Conservation (phyloP, 2,888 invertebrate genomes). For the Acleris cristana region DNA sequence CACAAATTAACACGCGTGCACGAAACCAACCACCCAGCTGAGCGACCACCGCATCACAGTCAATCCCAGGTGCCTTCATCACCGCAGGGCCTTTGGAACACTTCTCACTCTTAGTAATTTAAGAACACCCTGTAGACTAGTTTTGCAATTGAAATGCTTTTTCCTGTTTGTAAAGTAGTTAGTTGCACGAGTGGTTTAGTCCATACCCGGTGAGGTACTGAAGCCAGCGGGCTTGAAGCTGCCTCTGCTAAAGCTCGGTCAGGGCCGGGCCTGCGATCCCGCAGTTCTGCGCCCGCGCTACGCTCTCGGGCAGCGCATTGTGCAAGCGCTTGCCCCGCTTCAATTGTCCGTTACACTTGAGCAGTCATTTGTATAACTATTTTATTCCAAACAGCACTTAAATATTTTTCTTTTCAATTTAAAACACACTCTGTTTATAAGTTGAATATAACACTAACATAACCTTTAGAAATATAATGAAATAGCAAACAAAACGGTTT, state of each 20-base stretch:
- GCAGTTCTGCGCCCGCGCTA: constrained; percentile 17
- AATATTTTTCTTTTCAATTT: neutral
- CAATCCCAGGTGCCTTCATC: constrained; percentile 47
- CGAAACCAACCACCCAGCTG: constrained; percentile 72
- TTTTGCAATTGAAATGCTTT: neutral
- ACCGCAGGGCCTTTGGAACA: constrained; percentile 6
- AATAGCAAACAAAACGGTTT: too few relatives aligned
- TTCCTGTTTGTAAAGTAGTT: neutral
- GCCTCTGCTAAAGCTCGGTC: constrained; percentile 50
- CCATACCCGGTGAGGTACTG: constrained; percentile 13
- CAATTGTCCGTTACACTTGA: constrained; percentile 17
- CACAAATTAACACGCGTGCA: constrained; percentile 52
- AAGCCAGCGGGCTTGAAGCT: constrained; percentile 30
- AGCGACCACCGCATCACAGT: constrained; percentile 52
- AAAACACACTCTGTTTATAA: too few relatives aligned
- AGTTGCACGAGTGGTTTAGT: constrained; percentile 13
- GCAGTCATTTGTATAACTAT: constrained; percentile 6
- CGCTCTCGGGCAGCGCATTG: constrained; percentile 20
- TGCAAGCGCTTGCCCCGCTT: constrained; percentile 17
- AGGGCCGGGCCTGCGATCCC: constrained; percentile 42
- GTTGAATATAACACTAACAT: too few relatives aligned
- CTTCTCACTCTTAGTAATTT: constrained; percentile 6
- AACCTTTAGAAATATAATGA: too few relatives aligned
- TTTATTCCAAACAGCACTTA: constrained; percentile 4
- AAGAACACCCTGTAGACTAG: too few relatives aligned